These are phyloP conservation scores for Sitophilus oryzae DNA, from an alignment of 1,140 invertebrate genomes.

Conservation along the genomic window DNA sequence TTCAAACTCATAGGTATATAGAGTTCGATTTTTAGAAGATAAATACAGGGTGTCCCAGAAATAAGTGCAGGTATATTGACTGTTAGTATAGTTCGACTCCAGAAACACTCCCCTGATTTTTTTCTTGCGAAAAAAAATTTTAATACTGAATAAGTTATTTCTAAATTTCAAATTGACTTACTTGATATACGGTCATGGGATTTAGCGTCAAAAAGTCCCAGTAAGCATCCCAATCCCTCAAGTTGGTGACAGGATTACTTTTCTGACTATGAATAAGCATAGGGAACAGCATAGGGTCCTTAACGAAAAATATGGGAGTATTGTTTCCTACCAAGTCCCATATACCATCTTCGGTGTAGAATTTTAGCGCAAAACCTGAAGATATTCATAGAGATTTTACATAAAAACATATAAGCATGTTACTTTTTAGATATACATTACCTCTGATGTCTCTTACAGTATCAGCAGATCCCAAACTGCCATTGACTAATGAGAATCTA, in stretches of 20 bases:
- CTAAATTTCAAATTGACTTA: conserved; percentile 42
- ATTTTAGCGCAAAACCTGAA: conserved; percentile 76
- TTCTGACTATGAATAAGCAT: conserved; percentile 84
- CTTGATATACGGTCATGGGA: conserved; percentile 76
- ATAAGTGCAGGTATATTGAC: too few relatives aligned
- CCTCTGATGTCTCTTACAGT: conserved; percentile 77
- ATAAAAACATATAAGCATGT: too few relatives aligned
- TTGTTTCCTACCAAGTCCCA: conserved; percentile 92
- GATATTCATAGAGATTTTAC: too few relatives aligned
- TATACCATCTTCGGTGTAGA: conserved; percentile 88
- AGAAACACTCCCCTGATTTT: too few relatives aligned
- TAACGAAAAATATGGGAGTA: conserved; percentile 86
- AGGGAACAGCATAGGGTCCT: conserved; percentile 81
- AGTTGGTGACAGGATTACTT: conserved; percentile 80
- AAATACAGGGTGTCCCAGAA: too few relatives aligned
- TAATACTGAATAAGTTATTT: background rate
- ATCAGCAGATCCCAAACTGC: conserved; percentile 64
- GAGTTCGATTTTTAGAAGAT: too few relatives aligned
- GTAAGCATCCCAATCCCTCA: conserved; percentile 80
- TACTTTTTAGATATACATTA: too few relatives aligned
- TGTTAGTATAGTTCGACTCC: too few relatives aligned
- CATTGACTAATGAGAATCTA: conserved; percentile 27
- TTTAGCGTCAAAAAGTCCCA: conserved; percentile 86
- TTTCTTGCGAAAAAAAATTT: too few relatives aligned
- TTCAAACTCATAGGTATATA: background rate